Conservation (phyloP, 1,140 invertebrate genomes). For the Lordiphosa mommai region DNA sequence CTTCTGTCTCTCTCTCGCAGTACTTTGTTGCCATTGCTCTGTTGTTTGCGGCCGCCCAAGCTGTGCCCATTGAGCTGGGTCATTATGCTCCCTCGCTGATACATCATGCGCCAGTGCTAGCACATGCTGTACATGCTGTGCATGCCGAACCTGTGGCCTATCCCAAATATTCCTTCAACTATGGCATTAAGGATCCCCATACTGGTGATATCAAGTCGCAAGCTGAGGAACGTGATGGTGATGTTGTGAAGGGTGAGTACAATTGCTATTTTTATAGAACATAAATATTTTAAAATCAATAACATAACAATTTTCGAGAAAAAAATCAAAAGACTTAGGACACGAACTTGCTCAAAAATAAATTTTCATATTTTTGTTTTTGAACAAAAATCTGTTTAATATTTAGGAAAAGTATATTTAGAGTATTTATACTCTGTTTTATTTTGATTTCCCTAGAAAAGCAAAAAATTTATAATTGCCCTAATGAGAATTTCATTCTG, state of each 20-base stretch:
- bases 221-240: constrained; percentile 83
- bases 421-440: no score
- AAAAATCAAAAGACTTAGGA: constrained; percentile 5
- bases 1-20: constrained; percentile 37
- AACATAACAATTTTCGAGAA: no score
- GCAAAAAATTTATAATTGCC: no score
- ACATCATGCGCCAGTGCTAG: constrained; percentile 67
- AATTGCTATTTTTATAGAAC: not conserved
- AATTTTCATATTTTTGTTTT: no score
- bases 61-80: constrained; percentile 74
- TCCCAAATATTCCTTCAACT: constrained; percentile 82
- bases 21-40: constrained; percentile 76
- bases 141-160: constrained; percentile 79
- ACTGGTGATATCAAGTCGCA: constrained; percentile 85
- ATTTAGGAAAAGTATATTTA: no score
- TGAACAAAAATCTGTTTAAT: no score
- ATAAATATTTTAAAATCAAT: no score
- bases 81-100: constrained; percentile 69
- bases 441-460: no score
- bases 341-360: not conserved
- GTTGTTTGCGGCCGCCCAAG: constrained; percentile 68
- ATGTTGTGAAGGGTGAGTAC: constrained; percentile 81
- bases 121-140: constrained; percentile 68
- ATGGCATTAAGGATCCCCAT: constrained; percentile 81
- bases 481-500: no score